These are phyloP conservation scores for Mesorhabditis sp. DNA, from an alignment of 2,888 invertebrate genomes.

Conservation along the genomic window DNA sequence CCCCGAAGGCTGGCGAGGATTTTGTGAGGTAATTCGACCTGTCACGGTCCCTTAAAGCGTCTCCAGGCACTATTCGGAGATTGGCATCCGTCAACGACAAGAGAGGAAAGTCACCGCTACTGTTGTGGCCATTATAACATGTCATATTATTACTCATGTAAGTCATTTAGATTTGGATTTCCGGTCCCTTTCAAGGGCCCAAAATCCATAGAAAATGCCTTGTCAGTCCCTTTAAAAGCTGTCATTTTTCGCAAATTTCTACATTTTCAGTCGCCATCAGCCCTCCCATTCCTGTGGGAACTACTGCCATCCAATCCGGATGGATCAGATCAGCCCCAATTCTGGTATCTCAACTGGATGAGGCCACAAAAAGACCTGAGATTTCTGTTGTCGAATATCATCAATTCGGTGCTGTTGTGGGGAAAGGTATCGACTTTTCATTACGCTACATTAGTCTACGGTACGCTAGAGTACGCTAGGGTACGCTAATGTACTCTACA, in stretches of 20 bases:
- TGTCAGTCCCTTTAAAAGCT: too few species aligned
- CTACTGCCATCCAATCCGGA: neutral
- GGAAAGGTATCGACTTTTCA: neutral
- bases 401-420: conserved; percentile 4
- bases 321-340: neutral
- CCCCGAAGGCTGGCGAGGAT: neutral
- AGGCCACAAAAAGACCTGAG: neutral
- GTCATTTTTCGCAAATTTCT: neutral
- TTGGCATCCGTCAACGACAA: neutral
- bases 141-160: neutral
- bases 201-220: too few species aligned
- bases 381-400: neutral
- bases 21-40: neutral
- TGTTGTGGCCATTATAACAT: neutral
- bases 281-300: neutral
- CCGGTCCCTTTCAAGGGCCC: too few species aligned
- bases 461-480: too few species aligned
- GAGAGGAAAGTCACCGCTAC: neutral
- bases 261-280: neutral
- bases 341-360: neutral
- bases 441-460: too few species aligned
- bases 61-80: neutral
- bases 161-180: too few species aligned
- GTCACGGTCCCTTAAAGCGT: neutral
- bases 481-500: too few species aligned